A percentile compares a stretch with the other conserved stretches of the same genome.
phyloP scores from a whole-genome alignment of 2,113 vertebrate species.

The Vulpes ferrilata region DNA sequence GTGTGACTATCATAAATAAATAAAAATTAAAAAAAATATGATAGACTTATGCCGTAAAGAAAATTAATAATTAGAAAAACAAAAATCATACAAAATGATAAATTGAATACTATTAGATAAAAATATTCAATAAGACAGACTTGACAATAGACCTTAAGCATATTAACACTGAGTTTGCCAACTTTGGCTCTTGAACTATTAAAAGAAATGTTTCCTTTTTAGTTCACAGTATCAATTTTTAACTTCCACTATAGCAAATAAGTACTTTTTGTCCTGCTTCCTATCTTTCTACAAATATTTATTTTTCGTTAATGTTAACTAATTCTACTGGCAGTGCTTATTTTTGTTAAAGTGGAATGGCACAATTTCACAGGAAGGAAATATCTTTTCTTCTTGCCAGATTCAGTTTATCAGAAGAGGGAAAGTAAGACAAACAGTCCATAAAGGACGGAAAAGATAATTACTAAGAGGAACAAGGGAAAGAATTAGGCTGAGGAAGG shows the following conservation, averaged over 20 bases:
- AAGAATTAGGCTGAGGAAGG: neutral
- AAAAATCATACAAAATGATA: neutral
- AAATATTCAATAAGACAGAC: neutral
- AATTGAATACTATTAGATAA: neutral
- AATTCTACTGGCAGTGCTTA: conserved; percentile 55
- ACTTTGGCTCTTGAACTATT: neutral
- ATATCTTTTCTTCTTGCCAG: neutral
- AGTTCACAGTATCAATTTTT: conserved; percentile 47
- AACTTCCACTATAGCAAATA: conserved; percentile 28
- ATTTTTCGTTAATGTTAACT: conserved; percentile 63
- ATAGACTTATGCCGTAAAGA: neutral
- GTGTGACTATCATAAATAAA: too few relatives aligned
- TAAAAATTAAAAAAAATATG: neutral
- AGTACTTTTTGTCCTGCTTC: conserved; percentile 62
- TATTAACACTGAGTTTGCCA: neutral
- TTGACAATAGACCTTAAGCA: neutral
- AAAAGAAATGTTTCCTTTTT: conserved; percentile 8
- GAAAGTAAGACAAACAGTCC: conserved; percentile 58
- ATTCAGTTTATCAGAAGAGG: conserved; percentile 31
- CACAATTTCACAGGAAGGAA: conserved; percentile 55
- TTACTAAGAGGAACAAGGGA: neutral
- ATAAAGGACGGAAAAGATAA: neutral
- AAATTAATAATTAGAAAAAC: neutral
- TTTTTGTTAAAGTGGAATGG: conserved; percentile 66
- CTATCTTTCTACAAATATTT: conserved; percentile 74